Base-by-base conservation (phyloP, 1,140 invertebrate genomes). In the Drosophila repleta region DNA sequence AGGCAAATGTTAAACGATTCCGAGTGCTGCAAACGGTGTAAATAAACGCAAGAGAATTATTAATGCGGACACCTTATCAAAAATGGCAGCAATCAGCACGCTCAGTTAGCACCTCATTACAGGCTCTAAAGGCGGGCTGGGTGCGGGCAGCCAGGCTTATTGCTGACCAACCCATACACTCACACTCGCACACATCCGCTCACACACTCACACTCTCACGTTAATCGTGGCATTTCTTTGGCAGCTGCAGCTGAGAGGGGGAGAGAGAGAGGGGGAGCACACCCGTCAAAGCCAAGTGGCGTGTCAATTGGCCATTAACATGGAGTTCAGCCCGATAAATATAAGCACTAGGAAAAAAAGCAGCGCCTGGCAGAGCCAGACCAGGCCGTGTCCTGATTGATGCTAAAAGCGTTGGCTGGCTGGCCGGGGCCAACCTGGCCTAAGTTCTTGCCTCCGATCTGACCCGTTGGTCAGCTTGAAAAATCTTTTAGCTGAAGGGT, bases 301-400 rank as follows among this genome's bases (percentile, higher is more conserved):
- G 83, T 88, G 83, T 88, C 83, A 88, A 88, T 88, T 87, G 83
- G 72, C 83, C 83, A 88, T 88, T 88, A 88, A 88, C 84, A 77
- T 76, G 66, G 62, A 68, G 72, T 60, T 70, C 64, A 46, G 66
- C 41, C 60, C 82, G 70, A 85, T 85, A 87, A 85, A 87, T 87
- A 81, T 70, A 74, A 77, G 62, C 74, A 72, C 46, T 71, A 61
- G 55, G 64, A 64, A 60, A 43, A 35, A 35, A 1, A 29, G 7
- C 6, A 29, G 32, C 32, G 10, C 11, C 32, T 11, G 11, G 32
- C 32, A 35, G n/a, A 43, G 39, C 46, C 43, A 45, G 41, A 43
- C 62, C 66, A 72, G 65, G 46, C 61, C 69, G 37, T 39, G 13
- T 35, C 35, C 57, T 74, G 68, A 71, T 71, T 71, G 62, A 71